Percentiles rank a stretch among this genome's conserved stretches.
These are phyloP conservation scores for Hypselothyrea guttata DNA, from an alignment of 2,888 invertebrate species.

Conservation along the genomic window DNA sequence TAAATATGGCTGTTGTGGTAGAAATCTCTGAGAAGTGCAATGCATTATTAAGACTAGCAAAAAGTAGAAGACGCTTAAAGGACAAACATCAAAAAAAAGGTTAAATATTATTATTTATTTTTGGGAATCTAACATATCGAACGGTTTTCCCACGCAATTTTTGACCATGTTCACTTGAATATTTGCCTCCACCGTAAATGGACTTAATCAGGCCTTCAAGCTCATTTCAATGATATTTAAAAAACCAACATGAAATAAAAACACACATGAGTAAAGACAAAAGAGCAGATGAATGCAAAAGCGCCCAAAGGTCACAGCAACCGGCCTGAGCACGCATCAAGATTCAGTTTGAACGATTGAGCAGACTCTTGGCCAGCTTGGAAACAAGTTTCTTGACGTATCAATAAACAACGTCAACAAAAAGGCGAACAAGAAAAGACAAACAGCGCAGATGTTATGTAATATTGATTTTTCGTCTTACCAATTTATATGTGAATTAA, in stretches of 20 bases:
- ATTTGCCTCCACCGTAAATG: conserved; percentile 18
- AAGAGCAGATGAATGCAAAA: conserved; percentile 44
- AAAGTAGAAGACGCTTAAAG: too few relatives aligned
- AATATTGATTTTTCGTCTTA: conserved; percentile 57
- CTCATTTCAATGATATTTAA: conserved; percentile 37
- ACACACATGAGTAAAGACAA: conserved; percentile 14
- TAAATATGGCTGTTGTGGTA: too few relatives aligned
- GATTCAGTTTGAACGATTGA: conserved; percentile 15
- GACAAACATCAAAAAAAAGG: too few relatives aligned
- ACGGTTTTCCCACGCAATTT: conserved; percentile 41
- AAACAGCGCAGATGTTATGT: conserved; percentile 56
- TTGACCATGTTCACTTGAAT: conserved; percentile 13
- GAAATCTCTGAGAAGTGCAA: too few relatives aligned
- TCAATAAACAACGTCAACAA: conserved; percentile 35
- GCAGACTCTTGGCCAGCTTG: conserved; percentile 23
- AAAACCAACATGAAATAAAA: conserved; percentile 4
- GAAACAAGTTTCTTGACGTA: conserved; percentile 57
- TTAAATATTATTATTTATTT: too few relatives aligned
- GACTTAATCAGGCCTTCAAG: conserved; percentile 21
- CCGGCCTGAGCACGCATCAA: conserved; percentile 65
- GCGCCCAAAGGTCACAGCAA: conserved; percentile 70
- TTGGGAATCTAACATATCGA: too few relatives aligned
- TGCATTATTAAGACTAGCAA: too few relatives aligned
- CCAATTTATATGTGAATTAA: conserved; percentile 66
- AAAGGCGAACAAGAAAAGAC: conserved; percentile 2